Conservation (phyloP, 2,888 invertebrate species). For the Plagodis dolabraria region DNA sequence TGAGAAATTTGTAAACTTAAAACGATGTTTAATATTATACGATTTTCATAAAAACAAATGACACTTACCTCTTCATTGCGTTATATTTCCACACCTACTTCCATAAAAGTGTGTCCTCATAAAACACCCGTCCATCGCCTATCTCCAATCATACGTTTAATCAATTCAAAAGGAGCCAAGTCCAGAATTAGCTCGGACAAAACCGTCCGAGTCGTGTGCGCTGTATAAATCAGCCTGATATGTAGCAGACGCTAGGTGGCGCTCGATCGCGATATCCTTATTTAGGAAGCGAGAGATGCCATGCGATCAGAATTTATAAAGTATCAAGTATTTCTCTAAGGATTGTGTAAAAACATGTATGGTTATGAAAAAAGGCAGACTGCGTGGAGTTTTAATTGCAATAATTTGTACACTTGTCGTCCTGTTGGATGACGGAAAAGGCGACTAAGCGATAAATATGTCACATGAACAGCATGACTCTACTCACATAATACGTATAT, state of each 20-base stretch:
- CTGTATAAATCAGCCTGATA: slow-evolving; percentile 66
- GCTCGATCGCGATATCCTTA: slow-evolving; percentile 59
- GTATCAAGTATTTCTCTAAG: background rate
- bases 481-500: no score
- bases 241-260: slow-evolving; percentile 60
- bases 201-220: slow-evolving; percentile 45
- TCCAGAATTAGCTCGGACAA: slow-evolving; percentile 50
- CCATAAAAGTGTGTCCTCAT: background rate
- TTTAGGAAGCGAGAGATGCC: slow-evolving; percentile 43
- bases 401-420: no score
- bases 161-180: slow-evolving; percentile 15
- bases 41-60: background rate
- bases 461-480: no score
- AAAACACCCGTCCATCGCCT: slow-evolving; percentile 1
- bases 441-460: no score
- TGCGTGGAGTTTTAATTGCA: no score
- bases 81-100: background rate
- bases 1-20: no score
- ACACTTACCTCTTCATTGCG: background rate
- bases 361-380: no score
- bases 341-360: no score
- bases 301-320: slow-evolving; percentile 11
- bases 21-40: no score
- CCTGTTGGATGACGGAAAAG: no score
- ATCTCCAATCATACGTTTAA: slow-evolving; percentile 18